These are phyloP conservation scores for Hiodon tergisus DNA, from an alignment of 2,113 vertebrate species.

Conservation along the genomic window DNA sequence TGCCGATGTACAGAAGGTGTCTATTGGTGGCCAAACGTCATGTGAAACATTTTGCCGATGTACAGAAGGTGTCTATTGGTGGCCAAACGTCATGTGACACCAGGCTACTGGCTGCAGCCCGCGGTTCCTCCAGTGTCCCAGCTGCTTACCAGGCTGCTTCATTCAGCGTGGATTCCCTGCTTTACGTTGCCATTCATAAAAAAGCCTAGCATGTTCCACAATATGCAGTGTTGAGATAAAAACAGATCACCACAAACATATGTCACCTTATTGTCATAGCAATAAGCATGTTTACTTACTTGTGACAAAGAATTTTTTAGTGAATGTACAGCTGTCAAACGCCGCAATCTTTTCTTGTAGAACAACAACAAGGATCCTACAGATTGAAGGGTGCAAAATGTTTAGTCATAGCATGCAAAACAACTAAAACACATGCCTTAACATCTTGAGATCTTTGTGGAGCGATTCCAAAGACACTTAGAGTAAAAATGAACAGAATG, in stretches of 20 bases:
- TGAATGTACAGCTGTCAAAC: constrained; percentile 97
- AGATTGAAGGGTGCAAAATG: constrained; percentile 27
- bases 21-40: too few species aligned
- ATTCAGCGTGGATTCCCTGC: not conserved
- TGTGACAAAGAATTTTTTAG: constrained; percentile 98
- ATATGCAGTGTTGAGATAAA: too few species aligned
- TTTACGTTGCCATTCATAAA: constrained; percentile 10
- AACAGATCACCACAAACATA: not conserved
- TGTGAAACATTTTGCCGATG: not conserved
- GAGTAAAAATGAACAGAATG: too few species aligned
- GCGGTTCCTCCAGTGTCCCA: not conserved
- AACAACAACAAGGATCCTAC: constrained; percentile 88
- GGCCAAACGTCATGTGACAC: too few species aligned
- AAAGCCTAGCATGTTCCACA: not conserved
- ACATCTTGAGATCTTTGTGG: not conserved
- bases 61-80: too few species aligned
- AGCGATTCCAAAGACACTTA: too few species aligned
- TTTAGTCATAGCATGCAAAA: not conserved
- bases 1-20: not conserved
- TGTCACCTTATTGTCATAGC: not conserved
- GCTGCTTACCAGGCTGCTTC: not conserved
- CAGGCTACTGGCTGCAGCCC: not conserved
- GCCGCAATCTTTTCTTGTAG: constrained; percentile 97
- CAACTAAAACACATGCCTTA: too few species aligned
- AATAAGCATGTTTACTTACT: constrained; percentile 66